Percentiles rank a stretch among this genome's conserved stretches.
These are phyloP conservation scores for Tigriopus japonicus DNA, from an alignment of 1,140 invertebrate species.

Conservation along the genomic window DNA sequence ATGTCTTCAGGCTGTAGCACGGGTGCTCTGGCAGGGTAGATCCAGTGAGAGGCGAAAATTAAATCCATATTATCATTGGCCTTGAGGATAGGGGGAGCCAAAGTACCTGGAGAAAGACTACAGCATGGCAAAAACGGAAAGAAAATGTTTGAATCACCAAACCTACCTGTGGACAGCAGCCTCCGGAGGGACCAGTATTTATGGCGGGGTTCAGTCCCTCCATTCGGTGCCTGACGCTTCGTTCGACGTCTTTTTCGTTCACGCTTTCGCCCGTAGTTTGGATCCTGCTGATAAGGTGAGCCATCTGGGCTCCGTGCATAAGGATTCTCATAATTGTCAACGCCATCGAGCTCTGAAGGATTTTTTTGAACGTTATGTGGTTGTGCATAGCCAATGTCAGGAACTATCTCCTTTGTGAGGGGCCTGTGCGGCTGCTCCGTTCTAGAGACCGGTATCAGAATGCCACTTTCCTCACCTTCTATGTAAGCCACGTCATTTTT, in stretches of 20 bases:
- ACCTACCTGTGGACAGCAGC: constrained; percentile 5
- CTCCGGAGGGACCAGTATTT: neutral
- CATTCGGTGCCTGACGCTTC: neutral
- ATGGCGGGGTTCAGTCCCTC: neutral
- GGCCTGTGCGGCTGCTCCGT: too few species aligned
- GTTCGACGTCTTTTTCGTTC: neutral
- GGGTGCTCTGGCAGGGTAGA: constrained; percentile 8
- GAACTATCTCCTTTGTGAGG: neutral
- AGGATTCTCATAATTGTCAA: neutral
- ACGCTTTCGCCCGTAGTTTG: neutral
- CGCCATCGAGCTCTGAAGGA: neutral
- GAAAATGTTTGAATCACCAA: neutral
- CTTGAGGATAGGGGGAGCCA: constrained; percentile 5
- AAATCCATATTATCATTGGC: constrained; percentile 12
- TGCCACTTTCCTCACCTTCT: too few species aligned
- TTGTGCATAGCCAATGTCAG: constrained; percentile 1
- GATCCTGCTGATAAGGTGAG: neutral
- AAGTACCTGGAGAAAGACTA: neutral
- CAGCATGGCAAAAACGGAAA: neutral
- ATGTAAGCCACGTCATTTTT: too few species aligned
- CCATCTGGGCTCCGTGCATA: neutral
- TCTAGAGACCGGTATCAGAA: too few species aligned
- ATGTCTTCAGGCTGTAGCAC: constrained; percentile 10
- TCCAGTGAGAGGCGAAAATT: constrained; percentile 9
- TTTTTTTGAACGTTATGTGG: constrained; percentile 5